A percentile compares a stretch with the other conserved stretches of the same genome.
Evolutionary conservation across 2,888 invertebrate species (phyloP).

Genomic region (Volucella zonaria): DNA sequence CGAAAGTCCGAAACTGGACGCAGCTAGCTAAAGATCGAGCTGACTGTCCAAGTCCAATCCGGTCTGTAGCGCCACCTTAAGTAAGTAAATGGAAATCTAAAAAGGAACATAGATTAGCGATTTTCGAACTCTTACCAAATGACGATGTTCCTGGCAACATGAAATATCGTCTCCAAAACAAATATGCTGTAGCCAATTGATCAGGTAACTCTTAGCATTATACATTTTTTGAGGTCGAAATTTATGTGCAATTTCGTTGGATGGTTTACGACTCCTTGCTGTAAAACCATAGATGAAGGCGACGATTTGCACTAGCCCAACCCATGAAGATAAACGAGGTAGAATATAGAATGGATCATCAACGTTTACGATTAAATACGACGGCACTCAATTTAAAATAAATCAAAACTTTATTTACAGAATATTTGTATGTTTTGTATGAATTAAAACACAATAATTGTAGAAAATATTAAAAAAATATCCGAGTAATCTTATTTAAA

Average conservation of each 20-base stretch:
- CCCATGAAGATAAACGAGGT: not conserved
- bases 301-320: not conserved
- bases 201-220: not conserved
- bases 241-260: not conserved
- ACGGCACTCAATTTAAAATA: not conserved
- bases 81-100: too few species aligned
- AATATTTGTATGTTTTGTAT: constrained; percentile 8
- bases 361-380: not conserved
- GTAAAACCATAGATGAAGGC: not conserved
- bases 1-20: too few species aligned
- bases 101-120: too few species aligned
- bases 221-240: not conserved
- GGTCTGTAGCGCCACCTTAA: too few species aligned
- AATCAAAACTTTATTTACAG: not conserved
- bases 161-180: too few species aligned
- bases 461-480: constrained; percentile 42
- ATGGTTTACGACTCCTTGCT: not conserved
- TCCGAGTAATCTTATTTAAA: constrained; percentile 7
- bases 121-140: too few species aligned
- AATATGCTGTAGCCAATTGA: not conserved
- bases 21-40: too few species aligned
- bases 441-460: constrained; percentile 3
- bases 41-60: too few species aligned
- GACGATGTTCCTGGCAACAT: too few species aligned
- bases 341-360: not conserved